A percentile compares a stretch with the other conserved stretches of the same genome.
These are phyloP conservation scores for Rhagonycha fulva DNA, from an alignment of 2,888 invertebrate species.

Conservation along the genomic window DNA sequence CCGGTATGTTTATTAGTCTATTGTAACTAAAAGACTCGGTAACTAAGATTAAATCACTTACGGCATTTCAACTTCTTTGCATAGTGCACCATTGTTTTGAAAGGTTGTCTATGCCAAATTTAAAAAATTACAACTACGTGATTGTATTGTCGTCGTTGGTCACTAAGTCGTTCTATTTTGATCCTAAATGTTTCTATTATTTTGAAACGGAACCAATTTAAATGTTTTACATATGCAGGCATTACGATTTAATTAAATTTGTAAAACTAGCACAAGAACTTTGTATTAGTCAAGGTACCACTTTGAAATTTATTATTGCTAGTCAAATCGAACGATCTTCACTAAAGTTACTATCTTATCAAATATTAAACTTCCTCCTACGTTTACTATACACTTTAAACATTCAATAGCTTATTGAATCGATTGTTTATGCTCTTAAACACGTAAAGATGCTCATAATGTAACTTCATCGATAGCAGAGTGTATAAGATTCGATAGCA, in stretches of 20 bases:
- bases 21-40: too few species aligned
- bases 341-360: not conserved
- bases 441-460: conserved; percentile 10
- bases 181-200: too few species aligned
- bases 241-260: not conserved
- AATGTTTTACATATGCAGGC: not conserved
- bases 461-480: conserved; percentile 4
- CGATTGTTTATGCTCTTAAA: conserved; percentile 19
- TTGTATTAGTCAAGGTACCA: not conserved
- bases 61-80: too few species aligned
- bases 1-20: too few species aligned
- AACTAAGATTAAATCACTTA: too few species aligned
- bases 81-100: too few species aligned
- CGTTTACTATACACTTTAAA: not conserved
- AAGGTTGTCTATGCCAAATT: too few species aligned
- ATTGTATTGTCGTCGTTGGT: too few species aligned
- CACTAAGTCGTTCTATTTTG: too few species aligned
- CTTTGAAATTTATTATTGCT: not conserved
- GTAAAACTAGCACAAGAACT: not conserved
- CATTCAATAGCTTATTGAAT: conserved; percentile 9
- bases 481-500: not conserved
- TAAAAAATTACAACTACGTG: too few species aligned
- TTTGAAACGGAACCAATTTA: not conserved
- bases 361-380: not conserved
- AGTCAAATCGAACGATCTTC: not conserved